Base-by-base conservation (phyloP, 2,797 vertebrate genomes). In the Myiotriccus ornatus region DNA sequence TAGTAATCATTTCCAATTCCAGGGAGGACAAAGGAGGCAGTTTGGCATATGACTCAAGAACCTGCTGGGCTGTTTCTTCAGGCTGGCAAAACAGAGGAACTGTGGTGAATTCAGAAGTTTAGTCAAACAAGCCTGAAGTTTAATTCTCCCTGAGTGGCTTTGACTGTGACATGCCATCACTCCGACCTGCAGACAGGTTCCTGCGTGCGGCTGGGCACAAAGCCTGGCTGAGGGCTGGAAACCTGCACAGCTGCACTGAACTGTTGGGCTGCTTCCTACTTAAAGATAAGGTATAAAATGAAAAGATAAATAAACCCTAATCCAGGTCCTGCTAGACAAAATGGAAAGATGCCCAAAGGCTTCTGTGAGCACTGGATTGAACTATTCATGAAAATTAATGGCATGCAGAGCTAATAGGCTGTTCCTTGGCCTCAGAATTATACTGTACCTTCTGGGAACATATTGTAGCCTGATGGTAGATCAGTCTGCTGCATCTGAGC, bases 401-500 rank as follows among this genome's bases (percentile, higher is more conserved):
- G 60, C 95, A 83, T 93, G 93, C 94, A 82, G 95, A 92, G 91
- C 78, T 95, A 90, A 90, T 90, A 91, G 95, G 87, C 88, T 96
- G 94, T 93, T 96, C 80, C 77, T 94, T 94, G 95, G 94, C 90
- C 90, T 94, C 27, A 3, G 80, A 84, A 74, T 90, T 71, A 44
- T 50, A 89, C 34, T 84, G 71, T 57, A 84, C 83, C 80, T 94
- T 94, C 91, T 95, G 95, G 94, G 85, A 94, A 94, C 89, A 94
- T 90, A 89, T 57, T 93, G 89, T 64, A 94, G 74, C 91, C 87
- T 95, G 89, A 64, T 95, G 89, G 77, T 89, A 80, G 85, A 96
- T 94, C 94, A 89, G 64, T 80, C 94, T 95, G 95, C 71, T 94
- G 77, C 64, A 64, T 82, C 81, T 79, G 80, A 95, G 47, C 80